Evolutionary conservation across 2,113 vertebrate genomes (phyloP).

Genomic region (Rhinolophus sinicus): DNA sequence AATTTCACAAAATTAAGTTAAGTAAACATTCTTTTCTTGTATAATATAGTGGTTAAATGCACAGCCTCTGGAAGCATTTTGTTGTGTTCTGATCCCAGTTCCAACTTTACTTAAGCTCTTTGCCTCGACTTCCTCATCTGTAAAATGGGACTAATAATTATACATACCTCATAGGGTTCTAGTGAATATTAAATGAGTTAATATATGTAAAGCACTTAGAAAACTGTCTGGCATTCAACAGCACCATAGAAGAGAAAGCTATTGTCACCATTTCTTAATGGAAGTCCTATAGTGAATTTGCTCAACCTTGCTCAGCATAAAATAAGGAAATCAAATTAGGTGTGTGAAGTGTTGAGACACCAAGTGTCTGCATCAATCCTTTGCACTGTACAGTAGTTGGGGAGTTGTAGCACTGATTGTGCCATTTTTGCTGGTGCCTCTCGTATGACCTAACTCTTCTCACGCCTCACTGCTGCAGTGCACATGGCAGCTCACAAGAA

Average conservation of each 20-base stretch:
- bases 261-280: neutral
- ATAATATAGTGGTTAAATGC: neutral
- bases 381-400: too few species aligned
- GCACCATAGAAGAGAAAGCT: accelerated
- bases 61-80: neutral
- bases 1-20: neutral
- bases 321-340: neutral
- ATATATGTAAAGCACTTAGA: neutral
- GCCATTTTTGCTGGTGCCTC: neutral
- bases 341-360: neutral
- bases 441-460: neutral
- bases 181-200: neutral
- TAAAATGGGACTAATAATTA: neutral
- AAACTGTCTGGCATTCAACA: accelerated
- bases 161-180: neutral
- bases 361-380: accelerated
- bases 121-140: neutral
- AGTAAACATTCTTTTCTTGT: neutral
- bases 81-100: neutral
- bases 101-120: neutral
- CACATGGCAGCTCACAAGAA: neutral
- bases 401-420: neutral
- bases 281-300: neutral
- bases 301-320: neutral
- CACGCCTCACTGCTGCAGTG: neutral